These are phyloP conservation scores for Lophotriccus pileatus DNA, from an alignment of 2,797 vertebrate species.

Conservation along the genomic window DNA sequence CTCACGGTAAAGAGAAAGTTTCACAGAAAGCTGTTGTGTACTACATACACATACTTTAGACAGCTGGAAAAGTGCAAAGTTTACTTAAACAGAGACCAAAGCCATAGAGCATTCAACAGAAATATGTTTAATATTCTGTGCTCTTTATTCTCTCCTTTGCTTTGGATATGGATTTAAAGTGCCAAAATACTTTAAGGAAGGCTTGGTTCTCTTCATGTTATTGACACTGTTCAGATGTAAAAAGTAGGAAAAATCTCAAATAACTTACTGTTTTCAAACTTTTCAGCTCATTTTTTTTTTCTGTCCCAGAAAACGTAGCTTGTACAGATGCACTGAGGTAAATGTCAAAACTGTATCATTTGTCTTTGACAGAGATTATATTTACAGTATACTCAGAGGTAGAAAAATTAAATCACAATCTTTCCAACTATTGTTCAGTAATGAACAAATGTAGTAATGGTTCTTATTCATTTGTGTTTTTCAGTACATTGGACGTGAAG, in stretches of 20 bases:
- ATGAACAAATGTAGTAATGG: not conserved
- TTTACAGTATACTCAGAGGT: not conserved
- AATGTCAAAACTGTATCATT: not conserved
- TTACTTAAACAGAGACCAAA: not conserved
- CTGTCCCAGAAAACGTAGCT: not conserved
- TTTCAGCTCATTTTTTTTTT: not conserved
- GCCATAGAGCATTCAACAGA: not conserved
- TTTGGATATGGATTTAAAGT: not conserved
- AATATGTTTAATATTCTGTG: not conserved
- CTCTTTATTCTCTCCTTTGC: not conserved
- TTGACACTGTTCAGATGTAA: not conserved
- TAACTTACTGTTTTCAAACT: not conserved
- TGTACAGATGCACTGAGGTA: not conserved
- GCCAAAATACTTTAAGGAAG: not conserved
- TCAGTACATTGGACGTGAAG: not conserved
- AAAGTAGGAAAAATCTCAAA: not conserved
- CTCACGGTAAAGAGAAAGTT: not conserved
- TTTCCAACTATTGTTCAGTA: not conserved
- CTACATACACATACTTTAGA: not conserved
- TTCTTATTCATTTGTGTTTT: not conserved
- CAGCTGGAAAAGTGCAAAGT: not conserved
- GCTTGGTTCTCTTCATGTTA: not conserved
- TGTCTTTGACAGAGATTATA: not conserved
- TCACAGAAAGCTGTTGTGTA: not conserved
- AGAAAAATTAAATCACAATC: not conserved